Percentiles rank a stretch among this genome's conserved stretches.
phyloP scores from a whole-genome alignment of 2,797 vertebrate species.

The Sylvia borin region DNA sequence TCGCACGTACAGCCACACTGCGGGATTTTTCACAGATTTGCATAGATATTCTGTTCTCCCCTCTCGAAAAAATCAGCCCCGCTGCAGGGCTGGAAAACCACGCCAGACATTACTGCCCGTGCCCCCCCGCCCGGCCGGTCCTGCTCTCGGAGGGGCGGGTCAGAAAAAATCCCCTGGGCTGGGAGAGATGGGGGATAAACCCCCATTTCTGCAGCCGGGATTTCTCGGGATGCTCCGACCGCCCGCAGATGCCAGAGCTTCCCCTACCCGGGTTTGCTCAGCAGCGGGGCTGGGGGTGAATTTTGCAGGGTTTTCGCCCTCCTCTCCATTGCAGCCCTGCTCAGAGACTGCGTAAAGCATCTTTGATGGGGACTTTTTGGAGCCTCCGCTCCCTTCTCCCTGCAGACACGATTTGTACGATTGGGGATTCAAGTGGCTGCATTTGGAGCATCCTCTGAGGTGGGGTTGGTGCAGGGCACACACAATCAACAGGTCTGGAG shows the following conservation, averaged over 20 bases:
- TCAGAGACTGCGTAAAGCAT: not conserved
- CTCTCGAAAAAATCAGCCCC: not conserved
- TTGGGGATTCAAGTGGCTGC: not conserved
- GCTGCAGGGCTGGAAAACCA: not conserved
- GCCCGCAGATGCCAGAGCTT: not conserved
- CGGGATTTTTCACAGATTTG: not conserved
- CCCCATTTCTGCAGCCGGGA: not conserved
- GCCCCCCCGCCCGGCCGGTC: fast-evolving
- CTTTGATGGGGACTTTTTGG: not conserved
- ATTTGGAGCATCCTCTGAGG: not conserved
- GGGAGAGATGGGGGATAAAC: not conserved
- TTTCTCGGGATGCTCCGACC: not conserved
- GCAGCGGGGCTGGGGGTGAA: not conserved
- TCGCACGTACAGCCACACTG: not conserved
- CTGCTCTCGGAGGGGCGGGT: not conserved
- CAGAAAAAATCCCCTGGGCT: not conserved
- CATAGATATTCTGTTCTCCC: fast-evolving
- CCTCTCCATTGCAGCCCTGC: not conserved
- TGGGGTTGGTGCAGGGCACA: fast-evolving
- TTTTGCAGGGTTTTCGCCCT: not conserved
- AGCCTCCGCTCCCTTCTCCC: not conserved
- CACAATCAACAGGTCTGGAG: not conserved
- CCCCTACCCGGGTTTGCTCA: not conserved
- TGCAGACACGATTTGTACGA: not conserved
- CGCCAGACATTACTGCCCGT: fast-evolving